Conservation (phyloP, 1,140 invertebrate species). For the Glomeris maerens region DNA sequence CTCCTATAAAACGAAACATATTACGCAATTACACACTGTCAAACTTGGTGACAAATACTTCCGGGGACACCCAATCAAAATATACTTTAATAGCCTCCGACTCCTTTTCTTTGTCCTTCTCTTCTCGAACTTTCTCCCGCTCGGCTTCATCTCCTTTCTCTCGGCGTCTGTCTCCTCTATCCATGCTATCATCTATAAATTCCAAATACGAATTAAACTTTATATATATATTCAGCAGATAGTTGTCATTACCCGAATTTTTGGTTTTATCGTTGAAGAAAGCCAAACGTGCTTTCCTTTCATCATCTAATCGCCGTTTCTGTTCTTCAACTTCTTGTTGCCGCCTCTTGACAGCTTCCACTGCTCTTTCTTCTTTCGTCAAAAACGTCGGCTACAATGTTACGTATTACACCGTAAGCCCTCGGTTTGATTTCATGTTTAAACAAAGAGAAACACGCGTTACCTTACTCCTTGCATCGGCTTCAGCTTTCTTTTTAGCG, state of each 20-base stretch:
- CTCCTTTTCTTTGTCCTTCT: constrained; percentile 80
- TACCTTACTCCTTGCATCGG: constrained; percentile 72
- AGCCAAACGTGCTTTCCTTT: constrained; percentile 45
- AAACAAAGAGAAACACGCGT: constrained; percentile 10
- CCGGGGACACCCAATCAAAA: too few relatives aligned
- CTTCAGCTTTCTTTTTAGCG: constrained; percentile 91
- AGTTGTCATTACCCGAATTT: constrained; percentile 25
- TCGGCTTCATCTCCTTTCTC: constrained; percentile 29
- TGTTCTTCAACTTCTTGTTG: constrained; percentile 64
- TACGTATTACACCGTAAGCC: too few relatives aligned
- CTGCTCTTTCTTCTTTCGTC: constrained; percentile 85
- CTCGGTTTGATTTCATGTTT: too few relatives aligned
- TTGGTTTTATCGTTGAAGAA: constrained; percentile 44
- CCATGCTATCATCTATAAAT: constrained; percentile 17
- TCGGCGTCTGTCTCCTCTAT: constrained; percentile 28
- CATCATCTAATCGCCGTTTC: constrained; percentile 50
- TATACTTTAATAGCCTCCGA: constrained; percentile 65
- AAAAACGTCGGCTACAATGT: constrained; percentile 79
- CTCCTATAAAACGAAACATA: constrained; percentile 38
- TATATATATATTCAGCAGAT: background rate
- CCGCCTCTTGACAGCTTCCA: constrained; percentile 70
- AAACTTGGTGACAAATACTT: background rate
- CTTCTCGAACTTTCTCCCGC: constrained; percentile 26
- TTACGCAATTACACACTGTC: background rate
- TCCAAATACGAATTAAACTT: too few relatives aligned